phyloP scores from a whole-genome alignment of 1,140 invertebrate species.

The Drosophila biarmipes region DNA sequence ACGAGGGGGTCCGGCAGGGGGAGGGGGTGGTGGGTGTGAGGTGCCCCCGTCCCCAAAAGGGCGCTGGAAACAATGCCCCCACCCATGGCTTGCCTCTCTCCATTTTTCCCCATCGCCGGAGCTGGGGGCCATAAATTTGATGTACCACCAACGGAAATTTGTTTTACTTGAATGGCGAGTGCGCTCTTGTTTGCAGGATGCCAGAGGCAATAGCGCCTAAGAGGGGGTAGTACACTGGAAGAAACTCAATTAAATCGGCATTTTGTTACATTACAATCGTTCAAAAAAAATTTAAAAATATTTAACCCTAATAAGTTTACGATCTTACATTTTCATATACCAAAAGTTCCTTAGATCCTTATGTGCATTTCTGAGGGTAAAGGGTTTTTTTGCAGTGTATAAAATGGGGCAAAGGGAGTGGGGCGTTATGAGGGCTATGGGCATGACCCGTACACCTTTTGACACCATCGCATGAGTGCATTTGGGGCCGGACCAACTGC shows the following conservation, averaged over 20 bases:
- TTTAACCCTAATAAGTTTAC: too few relatives aligned
- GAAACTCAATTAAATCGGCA: neutral
- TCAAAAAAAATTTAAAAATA: too few relatives aligned
- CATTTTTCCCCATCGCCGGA: conserved; percentile 1
- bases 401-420: neutral
- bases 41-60: conserved; percentile 1
- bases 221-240: neutral
- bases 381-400: neutral
- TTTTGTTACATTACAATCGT: too few relatives aligned
- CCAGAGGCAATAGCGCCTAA: conserved; percentile 24
- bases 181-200: conserved; percentile 57
- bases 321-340: too few relatives aligned
- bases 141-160: conserved; percentile 75
- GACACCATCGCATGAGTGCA: conserved; percentile 63
- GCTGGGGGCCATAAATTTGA: conserved; percentile 70
- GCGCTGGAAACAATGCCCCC: conserved; percentile 17
- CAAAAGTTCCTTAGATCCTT: too few relatives aligned
- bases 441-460: conserved; percentile 68
- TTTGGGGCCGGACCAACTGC: conserved; percentile 32
- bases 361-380: too few relatives aligned
- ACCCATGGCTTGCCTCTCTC: neutral
- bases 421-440: conserved; percentile 11
- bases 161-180: conserved; percentile 75
- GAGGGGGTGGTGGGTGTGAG: neutral
- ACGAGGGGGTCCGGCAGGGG: conserved; percentile 1